Base-by-base conservation (phyloP, 2,888 invertebrate genomes). In the Lottia gigantea region DNA sequence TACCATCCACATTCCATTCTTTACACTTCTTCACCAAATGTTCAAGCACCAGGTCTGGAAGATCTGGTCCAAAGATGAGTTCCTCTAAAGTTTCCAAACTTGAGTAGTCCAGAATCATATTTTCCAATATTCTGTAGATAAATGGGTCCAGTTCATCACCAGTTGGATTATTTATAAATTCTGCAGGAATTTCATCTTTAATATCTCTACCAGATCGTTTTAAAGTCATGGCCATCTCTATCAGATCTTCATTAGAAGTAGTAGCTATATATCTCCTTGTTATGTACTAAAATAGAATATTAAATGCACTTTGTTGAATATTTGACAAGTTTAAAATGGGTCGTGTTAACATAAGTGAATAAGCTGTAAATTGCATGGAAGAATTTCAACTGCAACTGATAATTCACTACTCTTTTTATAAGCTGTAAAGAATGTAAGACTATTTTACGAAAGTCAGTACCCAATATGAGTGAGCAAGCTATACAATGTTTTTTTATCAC, bases 1-100 rank as follows among this genome's bases (percentile, higher is more conserved):
- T 55, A 55, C 55, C 55, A 55, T 55, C 55, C 11, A 55, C 14
- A 55, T 55, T 55, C 55, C 55, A 55, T 23, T 55, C 55, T 11
- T 55, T 55, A 4, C 55, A 55, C 23, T 55, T 55, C 23, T 55
- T 55, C 23, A 55, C 55, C 55, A 55, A 14, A 11, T 23, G 12
- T 15, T 55, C 55, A 55, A 55, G 19, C 11, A 55, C 55, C 19
- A 55, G 12, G 3, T 55, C 55, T 14, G 55, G 55, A 11, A 55
- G 23, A 23, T 55, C 55, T 12, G 55, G 55, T 55, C 55, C 55
- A 55, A 55, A 55, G 19, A 55, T 55, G 19, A 55, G 19, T 55
- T 55, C 55, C 23, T 55, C 55, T 23, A 55, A 55, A 19, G 55
- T 55, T 55, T 55, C 55, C 11, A 55, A 19, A 55, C 23, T 55